Base-by-base conservation (phyloP, 53 echinoderm and acorn worm genomes). In the Stichopus horrens region DNA sequence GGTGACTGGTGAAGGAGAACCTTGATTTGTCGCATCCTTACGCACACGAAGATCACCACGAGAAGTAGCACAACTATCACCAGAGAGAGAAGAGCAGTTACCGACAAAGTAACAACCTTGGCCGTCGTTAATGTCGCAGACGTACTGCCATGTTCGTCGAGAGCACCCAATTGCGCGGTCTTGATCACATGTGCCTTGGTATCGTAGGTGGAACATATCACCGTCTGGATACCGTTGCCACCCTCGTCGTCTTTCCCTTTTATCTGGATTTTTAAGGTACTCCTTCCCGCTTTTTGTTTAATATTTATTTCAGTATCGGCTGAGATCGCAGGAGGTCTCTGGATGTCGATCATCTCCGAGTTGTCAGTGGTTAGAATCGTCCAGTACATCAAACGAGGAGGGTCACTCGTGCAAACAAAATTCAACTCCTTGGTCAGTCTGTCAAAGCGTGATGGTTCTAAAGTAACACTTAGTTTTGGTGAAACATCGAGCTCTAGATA, bases 191-290 rank as follows among this genome's bases (percentile, higher is more conserved):
- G 81, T 58, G 7, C 18, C 58, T 22, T 7, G 55, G 81, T 81
- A 20, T 19, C 81, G 11, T 81, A 81, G 0, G 81, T 81, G 16
- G 81, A 51, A 81, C 81, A 81, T 53, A 37, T 37, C 37, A 37
- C 37, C 37, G 37, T 37, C 1, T 37, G 37, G 37, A 37, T 37
- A 37, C 37, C 37, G 37, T 37, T 37, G 37, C 37, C 37, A 37
- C 37, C 37, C 37, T 37, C 37, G 37, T 37, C 37, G 37, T 37
- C 37, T 37, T 37, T 2, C 37, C 37, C 37, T 37, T 37, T 37
- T 37, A 37, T 37, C 37, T 37, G 37, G 2, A 81, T 9, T 71
- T 71, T 20, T 18, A 71, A 71, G 5, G 4, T 13, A 20, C n/a
- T 71, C 16, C 0, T 71, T 71, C 71, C 71, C 19, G 71, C n/a